Base-by-base conservation (phyloP, 2,888 invertebrate genomes). In the Busseola fusca region DNA sequence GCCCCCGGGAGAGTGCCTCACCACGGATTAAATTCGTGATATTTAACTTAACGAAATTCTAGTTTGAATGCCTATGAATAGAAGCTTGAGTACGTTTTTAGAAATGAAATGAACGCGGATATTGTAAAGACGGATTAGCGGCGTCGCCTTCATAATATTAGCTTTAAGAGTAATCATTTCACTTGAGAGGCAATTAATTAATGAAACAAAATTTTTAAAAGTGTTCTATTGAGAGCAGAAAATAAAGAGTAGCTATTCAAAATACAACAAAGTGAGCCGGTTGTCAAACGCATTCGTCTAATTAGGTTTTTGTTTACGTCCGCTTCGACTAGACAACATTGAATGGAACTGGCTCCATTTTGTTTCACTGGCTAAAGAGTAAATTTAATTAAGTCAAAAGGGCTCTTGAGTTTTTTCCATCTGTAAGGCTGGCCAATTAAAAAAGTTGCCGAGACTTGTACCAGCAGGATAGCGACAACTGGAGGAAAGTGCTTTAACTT, bases 351-450 rank as follows among this genome's bases (percentile, higher is more conserved):
- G 84, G 82, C 84, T 90, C 87, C 87, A 84, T 90, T 91, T 90
- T 90, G 87, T 90, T 91, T 87, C 86, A 88, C 83, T 87, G 86
- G 86, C 87, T 90, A 89, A 90, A 91, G 92, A 91, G 91, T 92
- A 91, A 91, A 92, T 93, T 93, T 93, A 93, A 94, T 94, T 93
- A 93, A 93, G 89, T 89, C 87, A 81, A 90, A 92, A 92, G 90
- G 91, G 88, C 90, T 87, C 92, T 93, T 89, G 89, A 91, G 85
- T 91, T 92, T 92, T 93, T 93, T 91, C 91, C 92, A 92, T 93
- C 91, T 89, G 90, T 91, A 89, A 89, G 88, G 88, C 88, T 87
- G 88, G 93, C 93, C 93, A 94, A 93, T 94, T 94, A 94, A 94
- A 94, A n/a, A 94, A 93, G 93, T 93, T 93, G 89, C 88, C 83